Evolutionary conservation across 2,888 invertebrate species (phyloP).

Genomic region (Zaprionus obscuricornis): DNA sequence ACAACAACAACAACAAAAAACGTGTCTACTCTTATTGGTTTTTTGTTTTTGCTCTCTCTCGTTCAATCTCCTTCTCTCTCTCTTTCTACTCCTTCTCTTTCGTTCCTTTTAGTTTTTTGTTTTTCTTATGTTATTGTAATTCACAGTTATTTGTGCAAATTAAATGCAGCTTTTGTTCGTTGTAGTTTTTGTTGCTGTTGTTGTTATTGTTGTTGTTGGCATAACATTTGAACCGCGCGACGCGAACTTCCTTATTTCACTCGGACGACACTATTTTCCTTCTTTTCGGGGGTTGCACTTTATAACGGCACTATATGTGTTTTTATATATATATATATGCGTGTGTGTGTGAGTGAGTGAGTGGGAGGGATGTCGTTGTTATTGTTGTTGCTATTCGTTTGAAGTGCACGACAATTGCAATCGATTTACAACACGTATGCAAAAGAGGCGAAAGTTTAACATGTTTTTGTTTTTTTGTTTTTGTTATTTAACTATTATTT

Average conservation of each 20-base stretch:
- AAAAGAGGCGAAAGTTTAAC: constrained; percentile 56
- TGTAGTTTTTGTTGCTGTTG: constrained; percentile 25
- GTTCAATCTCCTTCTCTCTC: neutral
- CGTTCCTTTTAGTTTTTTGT: constrained; percentile 26
- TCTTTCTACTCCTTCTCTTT: neutral
- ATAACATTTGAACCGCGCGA: constrained; percentile 66
- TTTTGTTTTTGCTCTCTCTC: constrained; percentile 12
- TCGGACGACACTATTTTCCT: constrained; percentile 30
- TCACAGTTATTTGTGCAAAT: constrained; percentile 62
- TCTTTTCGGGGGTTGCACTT: constrained; percentile 33
- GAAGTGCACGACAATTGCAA: constrained; percentile 37
- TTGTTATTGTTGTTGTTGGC: constrained; percentile 38
- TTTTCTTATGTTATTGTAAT: constrained; percentile 40
- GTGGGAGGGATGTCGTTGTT: neutral
- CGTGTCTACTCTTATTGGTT: constrained; percentile 44
- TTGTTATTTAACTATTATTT: constrained; percentile 5
- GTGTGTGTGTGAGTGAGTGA: constrained; percentile 3
- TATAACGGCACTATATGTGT: too few species aligned
- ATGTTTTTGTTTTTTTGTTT: constrained; percentile 23
- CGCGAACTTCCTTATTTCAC: constrained; percentile 64
- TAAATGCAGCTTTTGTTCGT: constrained; percentile 59
- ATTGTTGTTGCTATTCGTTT: constrained; percentile 14
- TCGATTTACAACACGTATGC: constrained; percentile 50
- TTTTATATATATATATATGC: neutral
- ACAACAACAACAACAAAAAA: constrained; percentile 12